Base-by-base conservation (phyloP, 2,888 invertebrate species). In the Quadroppia sp. region DNA sequence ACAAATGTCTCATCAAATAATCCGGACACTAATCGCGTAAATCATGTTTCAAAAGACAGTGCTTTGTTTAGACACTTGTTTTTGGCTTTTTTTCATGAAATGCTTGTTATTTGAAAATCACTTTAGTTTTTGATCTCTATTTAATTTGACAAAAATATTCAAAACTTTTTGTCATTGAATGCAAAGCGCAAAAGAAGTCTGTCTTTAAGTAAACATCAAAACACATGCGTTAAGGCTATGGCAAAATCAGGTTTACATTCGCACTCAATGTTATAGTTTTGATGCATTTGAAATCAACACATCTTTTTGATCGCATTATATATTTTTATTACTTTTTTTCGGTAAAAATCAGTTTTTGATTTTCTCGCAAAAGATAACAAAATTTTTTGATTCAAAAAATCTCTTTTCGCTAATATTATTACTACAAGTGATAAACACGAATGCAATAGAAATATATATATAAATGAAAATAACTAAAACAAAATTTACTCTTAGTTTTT, bases 391-490 rank as follows among this genome's bases (percentile, higher is more conserved):
- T 67, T 67, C 67, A 67, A 67, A 36, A 36, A n/a, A 23, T 67
- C 23, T 53, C 15, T 45, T 36, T 4, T 56, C 28, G 4, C 17
- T 32, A 61, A 32, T 32, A 61, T 61, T 20, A 48, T 13, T 56
- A 64, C 67, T 40, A 67, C 67, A 67, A 67, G 42, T 67, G 67
- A 67, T 67, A 67, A n/a, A 67, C 67, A 67, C 4, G 42, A 67
- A n/a, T 67, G n/a, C 67, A 42, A 67, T 2, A 28, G 23, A 23
- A 23, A 53, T 25, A 53, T 25, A 9, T 13, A 45, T 2, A 15
- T 7, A 45, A 45, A 36, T 7, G 4, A 36, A 9, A 36, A 7
- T 36, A 7, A 36, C 36, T 36, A 4, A 64, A 30, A 64, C 15
- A 64, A 64, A 64, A 17, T 64, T 36, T 64, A 64, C 64, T 64